Evolutionary conservation across 64 coral and sea anemone species (phyloP).

Genomic region (Orbicella faveolata): DNA sequence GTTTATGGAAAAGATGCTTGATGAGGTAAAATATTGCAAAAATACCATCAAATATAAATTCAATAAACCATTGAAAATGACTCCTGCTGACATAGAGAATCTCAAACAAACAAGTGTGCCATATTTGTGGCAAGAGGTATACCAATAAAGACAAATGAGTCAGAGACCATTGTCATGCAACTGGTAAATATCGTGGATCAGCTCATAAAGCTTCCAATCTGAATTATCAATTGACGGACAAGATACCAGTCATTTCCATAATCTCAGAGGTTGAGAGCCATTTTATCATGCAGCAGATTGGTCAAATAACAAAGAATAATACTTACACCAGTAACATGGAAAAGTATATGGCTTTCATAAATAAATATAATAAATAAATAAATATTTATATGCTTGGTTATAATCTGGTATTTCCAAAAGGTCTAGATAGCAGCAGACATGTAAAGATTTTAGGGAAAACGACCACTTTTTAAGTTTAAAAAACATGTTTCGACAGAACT

Average conservation of each 20-base stretch:
- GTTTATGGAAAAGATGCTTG: too few species aligned
- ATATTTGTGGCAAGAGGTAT: too few species aligned
- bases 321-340: not conserved
- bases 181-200: not conserved
- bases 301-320: not conserved
- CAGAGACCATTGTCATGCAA: not conserved
- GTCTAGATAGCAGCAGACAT: too few species aligned
- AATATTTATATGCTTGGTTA: conserved; percentile 6
- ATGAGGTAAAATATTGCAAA: too few species aligned
- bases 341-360: not conserved
- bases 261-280: not conserved
- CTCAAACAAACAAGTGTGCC: not conserved
- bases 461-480: too few species aligned
- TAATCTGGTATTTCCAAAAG: too few species aligned
- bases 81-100: not conserved
- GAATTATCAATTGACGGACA: not conserved
- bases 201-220: not conserved
- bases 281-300: conserved; percentile 10
- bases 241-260: conserved; percentile 19
- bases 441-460: too few species aligned
- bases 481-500: too few species aligned
- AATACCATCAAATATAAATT: too few species aligned
- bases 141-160: not conserved
- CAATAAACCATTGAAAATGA: not conserved
- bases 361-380: too few species aligned